Evolutionary conservation across 2,113 vertebrate species (phyloP).

Genomic region (Neotragus moschatus): DNA sequence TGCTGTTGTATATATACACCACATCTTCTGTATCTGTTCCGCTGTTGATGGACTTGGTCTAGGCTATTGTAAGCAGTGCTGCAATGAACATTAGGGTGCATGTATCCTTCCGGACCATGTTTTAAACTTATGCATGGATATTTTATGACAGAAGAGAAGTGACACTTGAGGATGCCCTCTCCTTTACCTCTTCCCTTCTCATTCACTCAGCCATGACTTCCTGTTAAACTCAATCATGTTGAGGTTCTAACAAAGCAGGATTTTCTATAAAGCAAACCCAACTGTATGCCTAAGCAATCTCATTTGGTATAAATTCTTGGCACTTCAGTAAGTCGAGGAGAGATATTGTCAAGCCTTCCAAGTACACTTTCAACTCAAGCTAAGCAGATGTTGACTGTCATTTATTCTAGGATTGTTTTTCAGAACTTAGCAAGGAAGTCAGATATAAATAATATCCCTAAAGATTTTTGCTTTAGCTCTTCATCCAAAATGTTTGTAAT

Average conservation of each 20-base stretch:
- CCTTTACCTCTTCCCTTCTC: background rate
- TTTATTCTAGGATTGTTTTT: conserved; percentile 2
- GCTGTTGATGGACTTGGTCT: background rate
- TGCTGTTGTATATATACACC: background rate
- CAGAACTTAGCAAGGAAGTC: conserved; percentile 64
- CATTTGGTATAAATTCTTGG: background rate
- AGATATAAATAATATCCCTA: conserved; percentile 41
- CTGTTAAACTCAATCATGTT: background rate
- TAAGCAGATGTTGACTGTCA: conserved; percentile 40
- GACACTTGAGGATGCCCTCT: background rate
- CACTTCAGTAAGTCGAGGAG: background rate
- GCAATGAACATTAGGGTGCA: background rate
- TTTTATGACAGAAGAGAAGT: background rate
- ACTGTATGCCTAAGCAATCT: background rate
- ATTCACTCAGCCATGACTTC: background rate
- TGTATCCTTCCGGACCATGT: background rate
- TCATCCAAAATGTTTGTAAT: background rate
- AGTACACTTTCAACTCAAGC: background rate
- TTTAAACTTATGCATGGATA: background rate
- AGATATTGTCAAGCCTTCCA: background rate
- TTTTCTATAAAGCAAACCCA: conserved; percentile 8
- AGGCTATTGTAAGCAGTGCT: background rate
- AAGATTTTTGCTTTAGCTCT: background rate
- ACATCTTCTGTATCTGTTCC: background rate
- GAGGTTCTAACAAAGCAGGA: background rate